phyloP scores from a whole-genome alignment of 30 jellyfish, hydroid and myxozoan species.

The Aurelia aurita region DNA sequence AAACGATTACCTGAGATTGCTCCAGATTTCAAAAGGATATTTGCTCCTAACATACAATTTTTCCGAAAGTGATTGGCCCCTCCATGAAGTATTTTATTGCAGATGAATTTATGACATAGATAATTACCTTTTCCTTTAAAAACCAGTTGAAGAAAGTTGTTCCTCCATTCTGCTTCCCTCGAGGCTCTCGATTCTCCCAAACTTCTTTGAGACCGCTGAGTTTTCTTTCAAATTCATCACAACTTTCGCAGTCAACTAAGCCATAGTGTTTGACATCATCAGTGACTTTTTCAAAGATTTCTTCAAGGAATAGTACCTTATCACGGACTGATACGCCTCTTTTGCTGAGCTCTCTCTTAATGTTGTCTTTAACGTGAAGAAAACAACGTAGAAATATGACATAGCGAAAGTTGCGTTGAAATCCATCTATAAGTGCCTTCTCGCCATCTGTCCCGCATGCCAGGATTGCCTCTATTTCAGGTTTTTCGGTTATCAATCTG shows the following conservation, averaged over 20 bases:
- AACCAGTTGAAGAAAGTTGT: neutral
- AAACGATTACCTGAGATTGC: too few relatives aligned
- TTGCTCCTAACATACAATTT: too few relatives aligned
- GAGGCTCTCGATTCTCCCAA: neutral
- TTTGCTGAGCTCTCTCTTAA: neutral
- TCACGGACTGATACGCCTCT: neutral
- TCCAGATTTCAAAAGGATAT: too few relatives aligned
- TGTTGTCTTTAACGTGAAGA: neutral
- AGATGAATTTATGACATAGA: too few relatives aligned
- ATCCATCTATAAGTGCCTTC: neutral
- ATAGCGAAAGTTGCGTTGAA: neutral
- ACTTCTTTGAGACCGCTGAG: neutral
- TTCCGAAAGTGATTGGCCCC: too few relatives aligned
- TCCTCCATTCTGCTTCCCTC: neutral
- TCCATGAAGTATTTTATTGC: too few relatives aligned
- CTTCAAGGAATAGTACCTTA: neutral
- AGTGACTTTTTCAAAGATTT: neutral
- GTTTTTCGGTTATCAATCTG: neutral
- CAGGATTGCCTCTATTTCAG: neutral
- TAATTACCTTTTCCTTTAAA: neutral
- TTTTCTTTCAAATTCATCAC: neutral
- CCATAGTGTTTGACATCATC: neutral
- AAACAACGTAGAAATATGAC: neutral
- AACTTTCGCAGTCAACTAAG: neutral
- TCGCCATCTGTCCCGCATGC: constrained; percentile 35